phyloP scores from a whole-genome alignment of 2,888 invertebrate genomes.

The Troglohyphantes excavatus region DNA sequence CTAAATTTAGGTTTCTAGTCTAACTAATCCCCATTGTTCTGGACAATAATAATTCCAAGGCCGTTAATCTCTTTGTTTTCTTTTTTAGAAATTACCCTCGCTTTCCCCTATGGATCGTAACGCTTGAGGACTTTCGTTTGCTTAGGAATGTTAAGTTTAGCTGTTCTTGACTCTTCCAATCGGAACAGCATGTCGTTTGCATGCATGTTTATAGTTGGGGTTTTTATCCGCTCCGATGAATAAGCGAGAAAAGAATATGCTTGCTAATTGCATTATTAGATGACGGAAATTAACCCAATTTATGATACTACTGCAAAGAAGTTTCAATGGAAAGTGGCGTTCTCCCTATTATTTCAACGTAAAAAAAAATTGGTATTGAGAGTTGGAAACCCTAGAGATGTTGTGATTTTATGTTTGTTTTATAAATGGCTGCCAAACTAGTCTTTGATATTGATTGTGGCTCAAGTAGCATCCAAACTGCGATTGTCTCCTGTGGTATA shows the following conservation, averaged over 20 bases:
- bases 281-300: conserved; percentile 1
- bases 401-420: no score
- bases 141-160: background rate
- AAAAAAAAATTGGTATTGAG: no score
- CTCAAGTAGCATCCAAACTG: no score
- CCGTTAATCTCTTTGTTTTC: conserved; percentile 13
- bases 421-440: no score
- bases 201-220: background rate
- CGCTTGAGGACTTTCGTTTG: conserved; percentile 24
- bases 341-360: no score
- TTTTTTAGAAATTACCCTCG: background rate
- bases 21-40: conserved; percentile 26
- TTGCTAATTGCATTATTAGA: background rate
- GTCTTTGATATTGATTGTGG: no score
- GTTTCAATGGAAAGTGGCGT: no score
- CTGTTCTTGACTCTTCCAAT: no score
- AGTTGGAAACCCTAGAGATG: no score
- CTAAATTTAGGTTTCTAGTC: conserved; percentile 26
- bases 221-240: background rate
- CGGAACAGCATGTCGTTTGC: background rate
- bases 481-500: no score
- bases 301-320: no score
- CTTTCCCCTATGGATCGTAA: background rate
- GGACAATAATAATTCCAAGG: background rate
- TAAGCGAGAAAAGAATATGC: background rate